A percentile compares a stretch with the other conserved stretches of the same genome.
Conservation (phyloP, 2,888 invertebrate genomes). For the Baccha elongata region DNA sequence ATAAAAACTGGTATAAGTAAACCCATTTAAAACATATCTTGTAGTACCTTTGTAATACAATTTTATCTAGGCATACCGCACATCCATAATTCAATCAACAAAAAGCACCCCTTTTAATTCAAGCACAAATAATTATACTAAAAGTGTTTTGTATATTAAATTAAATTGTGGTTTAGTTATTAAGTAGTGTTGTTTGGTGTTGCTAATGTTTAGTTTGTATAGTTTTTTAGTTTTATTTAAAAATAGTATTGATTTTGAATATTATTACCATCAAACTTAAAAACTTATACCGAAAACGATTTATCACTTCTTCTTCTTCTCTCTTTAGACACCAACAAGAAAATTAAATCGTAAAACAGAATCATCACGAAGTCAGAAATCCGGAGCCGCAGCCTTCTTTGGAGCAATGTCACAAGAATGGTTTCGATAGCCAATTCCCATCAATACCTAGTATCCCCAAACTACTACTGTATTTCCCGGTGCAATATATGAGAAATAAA, state of each 20-base stretch:
- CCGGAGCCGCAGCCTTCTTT: slow-evolving; percentile 91
- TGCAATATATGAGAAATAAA: slow-evolving; percentile 62
- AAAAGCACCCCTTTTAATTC: no score
- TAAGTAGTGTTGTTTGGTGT: background rate
- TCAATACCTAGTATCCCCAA: background rate
- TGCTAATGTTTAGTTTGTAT: background rate
- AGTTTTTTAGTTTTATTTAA: background rate
- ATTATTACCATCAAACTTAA: background rate
- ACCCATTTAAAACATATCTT: no score
- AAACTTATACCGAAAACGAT: background rate
- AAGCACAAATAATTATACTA: no score
- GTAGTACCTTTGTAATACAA: no score
- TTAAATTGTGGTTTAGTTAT: no score
- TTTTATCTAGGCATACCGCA: no score
- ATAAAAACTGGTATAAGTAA: no score
- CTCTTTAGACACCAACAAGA: slow-evolving; percentile 46
- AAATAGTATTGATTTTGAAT: background rate
- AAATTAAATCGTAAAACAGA: slow-evolving; percentile 74
- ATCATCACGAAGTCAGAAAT: slow-evolving; percentile 81
- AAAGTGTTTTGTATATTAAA: no score
- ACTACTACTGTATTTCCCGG: slow-evolving; percentile 50
- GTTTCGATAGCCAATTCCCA: slow-evolving; percentile 84
- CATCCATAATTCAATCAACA: no score
- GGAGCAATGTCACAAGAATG: slow-evolving; percentile 92
- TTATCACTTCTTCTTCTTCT: background rate